phyloP scores from a whole-genome alignment of 2,888 invertebrate species.

The Anthophora plumipes region DNA sequence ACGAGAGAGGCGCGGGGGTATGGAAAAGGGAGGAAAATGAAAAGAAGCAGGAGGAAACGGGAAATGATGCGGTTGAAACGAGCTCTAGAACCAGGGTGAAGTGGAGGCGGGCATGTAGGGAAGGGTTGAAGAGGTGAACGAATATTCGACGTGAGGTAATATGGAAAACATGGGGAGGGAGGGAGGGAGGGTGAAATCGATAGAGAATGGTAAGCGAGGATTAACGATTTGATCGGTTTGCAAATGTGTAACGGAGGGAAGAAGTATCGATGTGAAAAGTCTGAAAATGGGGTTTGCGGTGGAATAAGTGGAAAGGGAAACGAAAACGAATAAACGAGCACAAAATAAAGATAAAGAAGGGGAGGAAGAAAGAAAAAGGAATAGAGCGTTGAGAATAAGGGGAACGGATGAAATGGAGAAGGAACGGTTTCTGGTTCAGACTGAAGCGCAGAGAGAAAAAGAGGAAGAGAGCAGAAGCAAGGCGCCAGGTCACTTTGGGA shows the following conservation, averaged over 20 bases:
- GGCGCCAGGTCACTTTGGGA: conserved; percentile 82
- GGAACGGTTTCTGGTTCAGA: not conserved
- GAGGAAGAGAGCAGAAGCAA: conserved; percentile 69
- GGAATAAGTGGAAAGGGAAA: not conserved
- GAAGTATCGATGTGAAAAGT: too few species aligned
- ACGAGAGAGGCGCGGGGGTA: not conserved
- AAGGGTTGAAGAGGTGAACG: conserved; percentile 12
- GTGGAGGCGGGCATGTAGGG: not conserved
- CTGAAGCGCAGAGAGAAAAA: conserved; percentile 28
- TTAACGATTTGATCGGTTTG: too few species aligned
- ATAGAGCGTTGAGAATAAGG: not conserved
- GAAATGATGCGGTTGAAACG: conserved; percentile 39
- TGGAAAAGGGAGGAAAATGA: conserved; percentile 16
- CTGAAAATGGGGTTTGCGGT: too few species aligned
- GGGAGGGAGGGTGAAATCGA: not conserved
- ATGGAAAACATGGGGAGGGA: not conserved
- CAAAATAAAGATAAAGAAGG: not conserved
- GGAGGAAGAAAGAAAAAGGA: not conserved
- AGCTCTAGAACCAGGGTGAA: conserved; percentile 14
- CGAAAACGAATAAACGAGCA: not conserved
- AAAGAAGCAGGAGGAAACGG: conserved; percentile 3
- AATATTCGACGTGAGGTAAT: conserved; percentile 11
- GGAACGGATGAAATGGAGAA: not conserved
- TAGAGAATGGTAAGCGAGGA: not conserved
- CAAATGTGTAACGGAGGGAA: too few species aligned